These are phyloP conservation scores for Meghimatium bilineatum DNA, from an alignment of 2,888 invertebrate genomes.

Conservation along the genomic window DNA sequence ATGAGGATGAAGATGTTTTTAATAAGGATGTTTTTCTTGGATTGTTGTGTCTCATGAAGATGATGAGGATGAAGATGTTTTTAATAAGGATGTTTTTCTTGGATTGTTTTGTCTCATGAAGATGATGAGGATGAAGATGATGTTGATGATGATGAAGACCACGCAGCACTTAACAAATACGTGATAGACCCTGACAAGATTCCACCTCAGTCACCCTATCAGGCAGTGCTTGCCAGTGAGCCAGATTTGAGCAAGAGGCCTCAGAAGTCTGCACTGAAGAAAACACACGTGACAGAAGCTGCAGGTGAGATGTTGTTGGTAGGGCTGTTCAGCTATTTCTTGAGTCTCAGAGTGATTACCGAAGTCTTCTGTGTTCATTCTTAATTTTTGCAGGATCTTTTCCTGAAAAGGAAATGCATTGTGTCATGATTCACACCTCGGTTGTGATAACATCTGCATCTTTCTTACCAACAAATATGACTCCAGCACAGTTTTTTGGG, in stretches of 20 bases:
- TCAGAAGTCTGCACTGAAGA: conserved; percentile 77
- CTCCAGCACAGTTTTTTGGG: too few species aligned
- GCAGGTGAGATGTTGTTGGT: neutral
- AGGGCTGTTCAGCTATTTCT: neutral
- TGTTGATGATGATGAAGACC: conserved; percentile 45
- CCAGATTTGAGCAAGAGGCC: conserved; percentile 77
- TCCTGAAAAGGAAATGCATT: too few species aligned
- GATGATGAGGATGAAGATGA: conserved; percentile 53
- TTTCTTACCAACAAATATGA: too few species aligned
- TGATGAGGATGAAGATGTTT: too few species aligned
- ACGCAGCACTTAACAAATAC: conserved; percentile 39
- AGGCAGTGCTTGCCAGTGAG: conserved; percentile 74
- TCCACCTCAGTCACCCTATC: conserved; percentile 57
- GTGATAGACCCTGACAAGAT: conserved; percentile 49
- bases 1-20: too few species aligned
- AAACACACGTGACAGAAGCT: neutral
- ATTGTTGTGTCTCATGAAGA: too few species aligned
- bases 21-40: too few species aligned
- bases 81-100: too few species aligned
- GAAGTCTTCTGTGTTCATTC: too few species aligned
- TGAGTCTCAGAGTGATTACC: neutral
- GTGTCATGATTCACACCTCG: too few species aligned
- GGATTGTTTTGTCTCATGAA: conserved; percentile 10
- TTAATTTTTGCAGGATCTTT: too few species aligned
- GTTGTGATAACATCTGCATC: too few species aligned